These are phyloP conservation scores for Myanophis thanlyinensis DNA, from an alignment of 2,113 vertebrate genomes.

Conservation along the genomic window DNA sequence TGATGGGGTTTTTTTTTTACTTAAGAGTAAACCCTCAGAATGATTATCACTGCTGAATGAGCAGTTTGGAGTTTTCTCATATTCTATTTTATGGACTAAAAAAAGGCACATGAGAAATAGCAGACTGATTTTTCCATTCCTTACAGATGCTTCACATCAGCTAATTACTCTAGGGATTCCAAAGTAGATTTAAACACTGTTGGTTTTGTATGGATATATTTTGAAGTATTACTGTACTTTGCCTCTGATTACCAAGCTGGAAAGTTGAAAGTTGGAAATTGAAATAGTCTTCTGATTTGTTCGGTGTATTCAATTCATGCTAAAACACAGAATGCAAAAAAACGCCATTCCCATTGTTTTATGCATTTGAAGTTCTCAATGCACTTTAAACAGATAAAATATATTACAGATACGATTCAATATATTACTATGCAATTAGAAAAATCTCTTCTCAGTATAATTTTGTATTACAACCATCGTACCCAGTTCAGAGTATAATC, in stretches of 20 bases:
- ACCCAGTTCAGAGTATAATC: background rate
- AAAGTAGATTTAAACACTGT: conserved; percentile 67
- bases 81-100: conserved; percentile 48
- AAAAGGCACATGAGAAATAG: conserved; percentile 61
- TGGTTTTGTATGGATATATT: conserved; percentile 46
- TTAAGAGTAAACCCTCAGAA: conserved; percentile 32
- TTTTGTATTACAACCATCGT: background rate
- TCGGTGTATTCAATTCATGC: conserved; percentile 10
- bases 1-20: background rate
- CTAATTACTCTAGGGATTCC: conserved; percentile 65
- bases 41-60: conserved; percentile 21
- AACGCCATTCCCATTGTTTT: background rate
- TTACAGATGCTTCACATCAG: conserved; percentile 58
- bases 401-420: conserved; percentile 13
- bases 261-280: conserved; percentile 37
- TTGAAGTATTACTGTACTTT: conserved; percentile 62
- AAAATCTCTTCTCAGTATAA: background rate
- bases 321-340: background rate
- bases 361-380: conserved; percentile 8
- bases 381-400: conserved; percentile 2
- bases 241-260: conserved; percentile 65
- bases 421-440: conserved; percentile 17
- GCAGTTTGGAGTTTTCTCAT: conserved; percentile 55
- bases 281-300: conserved; percentile 45
- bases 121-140: conserved; percentile 65